Evolutionary conservation across 2,888 invertebrate species (phyloP).

Genomic region (Beris chalybata): DNA sequence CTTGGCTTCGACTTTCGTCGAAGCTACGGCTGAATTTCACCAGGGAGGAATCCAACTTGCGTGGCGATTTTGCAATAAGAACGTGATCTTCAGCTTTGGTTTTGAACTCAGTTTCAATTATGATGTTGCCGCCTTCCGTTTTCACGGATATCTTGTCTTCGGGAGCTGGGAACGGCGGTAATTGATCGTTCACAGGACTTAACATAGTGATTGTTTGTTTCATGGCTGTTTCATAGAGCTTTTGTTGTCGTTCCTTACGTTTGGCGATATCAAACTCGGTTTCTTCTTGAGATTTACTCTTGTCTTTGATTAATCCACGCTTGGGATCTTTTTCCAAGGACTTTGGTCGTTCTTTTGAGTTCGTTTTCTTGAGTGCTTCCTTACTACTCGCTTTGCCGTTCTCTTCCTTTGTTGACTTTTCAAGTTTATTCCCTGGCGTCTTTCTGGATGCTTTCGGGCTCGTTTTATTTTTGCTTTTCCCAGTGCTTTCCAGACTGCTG

Average conservation of each 20-base stretch:
- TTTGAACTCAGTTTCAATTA: constrained; percentile 72
- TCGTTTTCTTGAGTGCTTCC: constrained; percentile 60
- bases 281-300: constrained; percentile 73
- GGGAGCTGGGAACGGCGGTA: constrained; percentile 71
- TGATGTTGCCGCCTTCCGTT: constrained; percentile 70
- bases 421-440: constrained; percentile 61
- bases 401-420: constrained; percentile 47
- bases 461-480: constrained; percentile 48
- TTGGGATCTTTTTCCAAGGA: constrained; percentile 65
- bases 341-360: constrained; percentile 68
- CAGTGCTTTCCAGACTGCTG: constrained; percentile 54
- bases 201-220: constrained; percentile 74
- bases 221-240: constrained; percentile 73
- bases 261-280: constrained; percentile 70
- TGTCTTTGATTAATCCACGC: constrained; percentile 57
- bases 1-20: constrained; percentile 62
- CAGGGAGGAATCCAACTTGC: constrained; percentile 67
- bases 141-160: constrained; percentile 74
- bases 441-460: constrained; percentile 48
- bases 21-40: constrained; percentile 65
- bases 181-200: constrained; percentile 71
- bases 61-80: constrained; percentile 73
- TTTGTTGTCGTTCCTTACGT: constrained; percentile 73
- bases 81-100: constrained; percentile 77
- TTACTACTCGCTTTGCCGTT: constrained; percentile 17